A percentile compares a stretch with the other conserved stretches of the same genome.
phyloP scores from a whole-genome alignment of 2,797 vertebrate genomes.

The Coregonus suidteri region DNA sequence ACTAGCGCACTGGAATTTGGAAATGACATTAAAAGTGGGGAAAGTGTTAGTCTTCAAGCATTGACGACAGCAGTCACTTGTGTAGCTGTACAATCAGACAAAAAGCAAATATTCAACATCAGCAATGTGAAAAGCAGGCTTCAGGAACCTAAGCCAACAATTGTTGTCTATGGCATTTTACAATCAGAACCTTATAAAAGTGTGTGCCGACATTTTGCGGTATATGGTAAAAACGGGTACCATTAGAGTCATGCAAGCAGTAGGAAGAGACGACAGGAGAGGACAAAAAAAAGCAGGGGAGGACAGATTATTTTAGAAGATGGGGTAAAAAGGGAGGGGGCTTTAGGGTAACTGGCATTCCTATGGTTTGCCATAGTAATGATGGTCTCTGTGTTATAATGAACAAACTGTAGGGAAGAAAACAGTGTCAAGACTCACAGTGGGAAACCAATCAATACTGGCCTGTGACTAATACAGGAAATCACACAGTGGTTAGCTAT shows the following conservation, averaged over 20 bases:
- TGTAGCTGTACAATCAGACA: conserved; percentile 17
- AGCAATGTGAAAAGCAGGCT: neutral
- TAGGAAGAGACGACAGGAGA: conserved; percentile 15
- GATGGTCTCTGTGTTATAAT: conserved; percentile 36
- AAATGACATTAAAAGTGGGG: neutral
- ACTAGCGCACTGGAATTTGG: neutral
- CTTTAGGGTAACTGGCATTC: conserved; percentile 58
- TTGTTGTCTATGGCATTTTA: conserved; percentile 33
- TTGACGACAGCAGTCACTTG: conserved; percentile 16
- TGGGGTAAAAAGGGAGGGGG: conserved; percentile 29
- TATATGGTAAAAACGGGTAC: conserved; percentile 45
- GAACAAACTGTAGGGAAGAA: conserved; percentile 26
- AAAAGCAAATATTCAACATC: conserved; percentile 43
- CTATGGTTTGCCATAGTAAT: conserved; percentile 48
- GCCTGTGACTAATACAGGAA: neutral
- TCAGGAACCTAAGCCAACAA: conserved; percentile 42
- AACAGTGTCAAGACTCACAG: neutral
- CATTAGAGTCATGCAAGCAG: conserved; percentile 36
- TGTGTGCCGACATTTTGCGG: conserved; percentile 69
- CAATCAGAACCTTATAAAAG: conserved; percentile 53
- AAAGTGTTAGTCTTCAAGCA: neutral
- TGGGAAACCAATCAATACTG: neutral
- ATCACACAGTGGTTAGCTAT: neutral
- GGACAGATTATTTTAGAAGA: neutral
- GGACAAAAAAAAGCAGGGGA: neutral